Conservation (phyloP, 1,140 invertebrate genomes). For the Cephus cinctus region DNA sequence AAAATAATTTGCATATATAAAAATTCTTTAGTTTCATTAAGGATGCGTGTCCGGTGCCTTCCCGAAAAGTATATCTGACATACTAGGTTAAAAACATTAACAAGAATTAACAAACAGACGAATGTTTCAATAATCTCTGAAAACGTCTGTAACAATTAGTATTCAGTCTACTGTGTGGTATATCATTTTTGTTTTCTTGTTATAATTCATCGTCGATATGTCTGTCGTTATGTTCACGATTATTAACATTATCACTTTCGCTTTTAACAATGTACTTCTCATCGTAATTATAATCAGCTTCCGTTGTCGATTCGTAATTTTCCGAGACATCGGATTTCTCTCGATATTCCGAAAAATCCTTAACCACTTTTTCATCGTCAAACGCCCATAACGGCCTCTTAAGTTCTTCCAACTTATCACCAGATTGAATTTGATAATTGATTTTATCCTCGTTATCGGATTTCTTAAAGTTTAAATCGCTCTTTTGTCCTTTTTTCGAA, state of each 20-base stretch:
- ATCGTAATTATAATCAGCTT: constrained; percentile 12
- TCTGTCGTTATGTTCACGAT: neutral
- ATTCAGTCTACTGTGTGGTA: too few relatives aligned
- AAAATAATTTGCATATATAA: too few relatives aligned
- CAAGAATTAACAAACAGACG: too few relatives aligned
- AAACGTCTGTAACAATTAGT: too few relatives aligned
- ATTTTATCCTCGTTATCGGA: constrained; percentile 4
- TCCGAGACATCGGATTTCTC: constrained; percentile 14
- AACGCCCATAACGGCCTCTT: constrained; percentile 16
- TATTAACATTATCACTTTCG: neutral
- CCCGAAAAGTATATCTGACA: too few relatives aligned
- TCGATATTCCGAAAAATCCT: constrained; percentile 11
- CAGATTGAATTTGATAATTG: constrained; percentile 13
- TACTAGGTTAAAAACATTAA: too few relatives aligned
- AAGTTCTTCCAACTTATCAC: constrained; percentile 21
- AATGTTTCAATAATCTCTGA: too few relatives aligned
- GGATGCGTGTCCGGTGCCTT: too few relatives aligned
- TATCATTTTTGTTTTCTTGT: too few relatives aligned
- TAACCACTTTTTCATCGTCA: constrained; percentile 7
- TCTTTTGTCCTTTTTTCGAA: constrained; percentile 1
- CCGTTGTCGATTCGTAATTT: constrained; percentile 3
- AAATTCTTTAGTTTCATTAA: too few relatives aligned
- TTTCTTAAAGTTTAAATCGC: constrained; percentile 8
- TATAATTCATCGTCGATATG: constrained; percentile 12
- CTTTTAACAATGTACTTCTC: constrained; percentile 11